Evolutionary conservation across 2,113 vertebrate species (phyloP).

Genomic region (Vireo altiloquus): DNA sequence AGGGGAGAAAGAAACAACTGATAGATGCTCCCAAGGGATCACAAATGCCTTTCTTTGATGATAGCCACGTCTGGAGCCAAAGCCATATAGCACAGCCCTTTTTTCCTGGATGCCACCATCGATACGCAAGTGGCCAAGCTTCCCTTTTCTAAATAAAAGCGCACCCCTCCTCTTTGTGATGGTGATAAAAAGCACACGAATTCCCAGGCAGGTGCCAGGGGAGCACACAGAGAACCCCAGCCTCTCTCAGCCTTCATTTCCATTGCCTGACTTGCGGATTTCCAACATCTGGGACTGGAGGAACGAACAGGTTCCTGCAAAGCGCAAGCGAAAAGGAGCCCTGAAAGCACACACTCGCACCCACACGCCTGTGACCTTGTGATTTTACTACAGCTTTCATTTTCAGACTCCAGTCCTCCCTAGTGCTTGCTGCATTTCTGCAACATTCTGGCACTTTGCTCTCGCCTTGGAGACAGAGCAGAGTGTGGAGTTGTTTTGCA

Average conservation of each 20-base stretch:
- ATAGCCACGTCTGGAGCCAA: neutral
- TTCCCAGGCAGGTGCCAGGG: neutral
- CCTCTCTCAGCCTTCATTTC: neutral
- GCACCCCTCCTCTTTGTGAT: neutral
- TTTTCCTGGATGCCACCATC: neutral
- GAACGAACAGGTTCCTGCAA: neutral
- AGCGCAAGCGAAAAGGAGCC: neutral
- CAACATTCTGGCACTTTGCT: neutral
- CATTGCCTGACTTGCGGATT: neutral
- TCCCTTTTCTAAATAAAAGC: neutral
- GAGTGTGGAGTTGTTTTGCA: neutral
- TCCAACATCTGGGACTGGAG: neutral
- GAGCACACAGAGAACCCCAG: neutral
- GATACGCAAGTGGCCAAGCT: neutral
- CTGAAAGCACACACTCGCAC: neutral
- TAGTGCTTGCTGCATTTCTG: neutral
- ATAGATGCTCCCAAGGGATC: neutral
- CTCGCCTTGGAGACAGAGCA: neutral
- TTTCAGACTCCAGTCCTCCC: neutral
- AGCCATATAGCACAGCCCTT: neutral
- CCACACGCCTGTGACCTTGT: slow-evolving; percentile 31
- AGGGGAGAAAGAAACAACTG: neutral
- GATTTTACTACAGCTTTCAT: slow-evolving; percentile 53
- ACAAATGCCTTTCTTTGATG: neutral
- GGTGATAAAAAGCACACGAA: neutral